Percentiles rank a stretch among this genome's conserved stretches.
Evolutionary conservation across 2,797 vertebrate genomes (phyloP).

Genomic region (Champsocephalus gunnari): DNA sequence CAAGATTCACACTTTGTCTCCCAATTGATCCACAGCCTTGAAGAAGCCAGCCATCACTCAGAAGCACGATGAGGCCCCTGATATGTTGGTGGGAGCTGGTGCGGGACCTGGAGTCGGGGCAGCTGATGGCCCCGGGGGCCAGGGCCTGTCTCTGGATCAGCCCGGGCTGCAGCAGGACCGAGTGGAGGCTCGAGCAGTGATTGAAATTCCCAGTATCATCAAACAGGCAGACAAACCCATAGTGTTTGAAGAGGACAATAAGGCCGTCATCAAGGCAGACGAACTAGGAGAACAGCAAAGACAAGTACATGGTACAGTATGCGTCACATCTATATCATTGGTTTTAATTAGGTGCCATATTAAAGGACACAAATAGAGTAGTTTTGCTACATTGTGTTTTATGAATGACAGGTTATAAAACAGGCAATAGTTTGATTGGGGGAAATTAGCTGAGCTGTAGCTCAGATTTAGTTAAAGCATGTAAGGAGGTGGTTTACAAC

Average conservation of each 20-base stretch:
- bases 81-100: conserved; percentile 64
- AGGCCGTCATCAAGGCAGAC: conserved; percentile 80
- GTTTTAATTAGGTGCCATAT: not conserved
- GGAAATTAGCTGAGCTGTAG: not conserved
- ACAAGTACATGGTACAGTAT: conserved; percentile 76
- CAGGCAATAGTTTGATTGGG: not conserved
- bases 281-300: conserved; percentile 84
- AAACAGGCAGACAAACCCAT: conserved; percentile 77
- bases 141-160: conserved; percentile 74
- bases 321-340: not conserved
- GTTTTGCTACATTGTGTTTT: not conserved
- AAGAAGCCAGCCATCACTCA: conserved; percentile 86
- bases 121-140: conserved; percentile 69
- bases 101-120: conserved; percentile 62
- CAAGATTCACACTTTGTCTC: not conserved
- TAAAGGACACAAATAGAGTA: conserved; percentile 3
- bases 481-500: not conserved
- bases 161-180: conserved; percentile 77
- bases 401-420: not conserved
- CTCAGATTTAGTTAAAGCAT: not conserved
- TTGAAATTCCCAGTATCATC: conserved; percentile 40
- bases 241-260: conserved; percentile 84
- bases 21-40: conserved; percentile 68
- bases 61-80: conserved; percentile 69
- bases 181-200: conserved; percentile 51